Conservation (phyloP, 2,888 invertebrate species). For the Idaea straminata region DNA sequence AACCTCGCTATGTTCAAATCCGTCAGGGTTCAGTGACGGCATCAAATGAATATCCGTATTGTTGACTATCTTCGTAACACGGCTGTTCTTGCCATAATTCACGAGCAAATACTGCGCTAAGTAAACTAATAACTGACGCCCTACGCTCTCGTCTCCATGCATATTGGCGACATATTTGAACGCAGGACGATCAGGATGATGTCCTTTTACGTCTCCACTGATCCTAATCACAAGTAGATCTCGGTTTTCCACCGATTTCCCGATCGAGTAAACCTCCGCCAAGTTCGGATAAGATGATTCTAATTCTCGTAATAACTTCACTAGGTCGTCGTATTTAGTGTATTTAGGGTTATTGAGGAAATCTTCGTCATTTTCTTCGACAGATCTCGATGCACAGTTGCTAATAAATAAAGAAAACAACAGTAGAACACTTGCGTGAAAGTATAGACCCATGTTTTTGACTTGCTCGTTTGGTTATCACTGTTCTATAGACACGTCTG, state of each 20-base stretch:
- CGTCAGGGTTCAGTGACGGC: slow-evolving; percentile 99
- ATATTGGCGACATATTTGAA: slow-evolving; percentile 97
- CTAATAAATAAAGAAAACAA: slow-evolving; percentile 58
- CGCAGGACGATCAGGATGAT: slow-evolving; percentile 87
- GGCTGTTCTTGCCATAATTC: slow-evolving; percentile 84
- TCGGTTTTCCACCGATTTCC: slow-evolving; percentile 90
- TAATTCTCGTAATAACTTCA: slow-evolving; percentile 82
- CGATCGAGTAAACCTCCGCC: slow-evolving; percentile 87
- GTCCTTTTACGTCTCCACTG: slow-evolving; percentile 82
- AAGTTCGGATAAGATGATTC: slow-evolving; percentile 83
- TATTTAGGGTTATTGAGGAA: slow-evolving; percentile 83
- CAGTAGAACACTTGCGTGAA: slow-evolving; percentile 51
- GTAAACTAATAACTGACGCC: slow-evolving; percentile 90
- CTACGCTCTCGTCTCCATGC: slow-evolving; percentile 97
- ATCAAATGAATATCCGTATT: slow-evolving; percentile 95
- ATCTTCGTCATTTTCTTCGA: slow-evolving; percentile 68
- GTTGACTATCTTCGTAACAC: slow-evolving; percentile 89
- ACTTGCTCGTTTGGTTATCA: slow-evolving; percentile 9
- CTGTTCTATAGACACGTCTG: neutral
- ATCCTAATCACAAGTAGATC: slow-evolving; percentile 91
- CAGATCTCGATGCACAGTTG: slow-evolving; percentile 54
- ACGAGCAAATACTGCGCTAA: slow-evolving; percentile 90
- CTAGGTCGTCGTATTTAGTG: slow-evolving; percentile 85
- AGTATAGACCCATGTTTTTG: slow-evolving; percentile 47
- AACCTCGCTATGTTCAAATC: slow-evolving; percentile 91